Evolutionary conservation across 2,113 vertebrate species (phyloP), one percentile per base, ranked within the genome.

Genomic region (Nibea albiflora): DNA sequence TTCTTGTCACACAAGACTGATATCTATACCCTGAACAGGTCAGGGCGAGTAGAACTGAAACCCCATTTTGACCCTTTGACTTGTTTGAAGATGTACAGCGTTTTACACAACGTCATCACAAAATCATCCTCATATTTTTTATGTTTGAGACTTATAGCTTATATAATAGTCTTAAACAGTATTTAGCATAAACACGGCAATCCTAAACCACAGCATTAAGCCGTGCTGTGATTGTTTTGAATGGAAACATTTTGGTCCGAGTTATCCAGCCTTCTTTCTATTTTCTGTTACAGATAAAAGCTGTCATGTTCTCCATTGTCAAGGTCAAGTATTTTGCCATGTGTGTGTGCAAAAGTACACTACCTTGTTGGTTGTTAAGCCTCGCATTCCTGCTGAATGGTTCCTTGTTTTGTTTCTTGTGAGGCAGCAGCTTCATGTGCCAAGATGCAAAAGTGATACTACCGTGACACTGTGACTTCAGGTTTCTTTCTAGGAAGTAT

Each of bases 341-440:
- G 31, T 58, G 35, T 11, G n/a, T 67, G 53, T 35, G 35, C 42
- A 81, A 20, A 69, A n/a, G 49, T 11, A 54, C 80, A 57, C 61
- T 88, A 90, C 83, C 90, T 90, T 90, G 77, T 49, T 82, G 19
- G 66, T 73, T 46, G 72, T 57, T 56, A 76, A 4, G 67, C 50
- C 68, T 64, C 72, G 57, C 87, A 88, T 90, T 77, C 44, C 67
- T 62, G 70, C 24, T n/a, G 46, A 54, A 42, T 22, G 26, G 16
- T 39, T 42, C 17, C 69, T 78, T 71, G 53, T 39, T 39, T 39
- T 42, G 75, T 88, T 80, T 82, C 72, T 28, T 46, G 17, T 69
- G 19, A 62, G 76, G 65, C 67, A 46, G 22, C 10, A n/a, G 71
- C 49, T 73, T 77, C 61, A 52, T 9, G 16, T 81, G 52, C 75